Evolutionary conservation across 2,113 vertebrate genomes (phyloP), one percentile per base, ranked within the genome.

Genomic region (Dicerorhinus sumatrensis): DNA sequence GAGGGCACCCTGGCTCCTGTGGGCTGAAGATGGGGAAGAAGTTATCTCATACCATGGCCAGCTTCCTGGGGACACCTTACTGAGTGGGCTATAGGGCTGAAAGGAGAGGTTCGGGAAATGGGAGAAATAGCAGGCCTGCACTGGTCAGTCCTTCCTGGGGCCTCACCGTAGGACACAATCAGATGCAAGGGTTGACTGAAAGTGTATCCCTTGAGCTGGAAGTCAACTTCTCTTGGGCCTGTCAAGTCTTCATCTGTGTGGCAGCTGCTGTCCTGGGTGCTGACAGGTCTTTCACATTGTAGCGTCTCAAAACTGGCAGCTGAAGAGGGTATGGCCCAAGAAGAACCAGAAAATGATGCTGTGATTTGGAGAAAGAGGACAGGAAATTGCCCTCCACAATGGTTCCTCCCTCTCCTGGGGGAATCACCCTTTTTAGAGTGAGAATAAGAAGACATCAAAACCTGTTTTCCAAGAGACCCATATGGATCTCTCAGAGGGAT

Each of bases 141-240:
- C 25, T 76, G 21, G 25, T 33, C 60, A 73, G 25, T 21, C 0
- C 67, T 46, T 72, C 56, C 80, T 13, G 1, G 63, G 65, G 33
- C 72, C 97, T 98, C 76, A 98, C 98, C 97, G 0, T 98, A 98
- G 46, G 98, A 97, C 72, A 98, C 95, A 0, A 91, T 80, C 81
- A 98, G 82, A 62, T 96, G 97, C 56, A 98, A 94, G 13, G 98
- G 98, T 23, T 95, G 33, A 12, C 98, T 98, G 95, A 98, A 98
- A 3, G 94, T 77, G 92, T 96, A 98, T 70, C 97, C 86, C 33
- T 83, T 80, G 91, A 63, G 1, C 18, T 75, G 65, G 69, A 72
- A 94, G 72, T 18, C 93, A 31, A 8, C 42, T 16, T 94, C 86
- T 12, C n/a, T 5, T n/a, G 86, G 10, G 12, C 5, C 20, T 0